Evolutionary conservation across 2,797 vertebrate genomes (phyloP), one percentile per base, ranked within the genome.

Genomic region (Gallinago nigripennis): DNA sequence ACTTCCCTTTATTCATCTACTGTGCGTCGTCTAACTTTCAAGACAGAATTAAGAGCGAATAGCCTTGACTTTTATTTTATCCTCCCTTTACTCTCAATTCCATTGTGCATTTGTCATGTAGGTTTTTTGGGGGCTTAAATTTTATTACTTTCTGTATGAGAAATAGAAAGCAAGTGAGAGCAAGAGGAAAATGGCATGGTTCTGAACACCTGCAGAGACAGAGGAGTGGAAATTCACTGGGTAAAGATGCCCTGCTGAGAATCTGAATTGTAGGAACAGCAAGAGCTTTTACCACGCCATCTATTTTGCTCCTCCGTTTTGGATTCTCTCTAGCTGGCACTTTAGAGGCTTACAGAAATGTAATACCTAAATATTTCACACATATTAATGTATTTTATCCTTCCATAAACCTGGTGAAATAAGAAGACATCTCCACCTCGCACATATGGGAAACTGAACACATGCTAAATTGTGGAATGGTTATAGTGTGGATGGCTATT

Each of bases 341-440:
- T 87, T 82, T 57, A 85, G 65, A 80, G 9, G 31, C 65, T 81
- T 88, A 78, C 21, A 78, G 37, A 86, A 89, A 77, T 17, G 1
- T 57, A 80, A 90, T 87, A 82, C 41, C 33, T 89, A 77, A 94
- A 87, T 82, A 85, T 93, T 90, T 85, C 71, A 80, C 41, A 92
- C 25, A 31, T 60, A 80, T 9, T 87, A 82, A 77, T 85, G 31
- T 28, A 75, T 80, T 77, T 71, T 82, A 48, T 75, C 12, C 9
- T 89, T 82, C 18, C 64, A 68, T 66, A 90, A 77, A 2, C 20
- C 39, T 30, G 28, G 24, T 35, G 54, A 91, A 93, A 77, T 48
- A 77, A 85, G 48, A 89, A 64, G 60, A 25, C 8, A 50, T 17
- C 48, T 80, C 23, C 24, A 64, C 17, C 16, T 80, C 43, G 31